A percentile compares a stretch with the other conserved stretches of the same genome.
Evolutionary conservation across 2,797 vertebrate species (phyloP).

Genomic region (Acipenser oxyrinchus): DNA sequence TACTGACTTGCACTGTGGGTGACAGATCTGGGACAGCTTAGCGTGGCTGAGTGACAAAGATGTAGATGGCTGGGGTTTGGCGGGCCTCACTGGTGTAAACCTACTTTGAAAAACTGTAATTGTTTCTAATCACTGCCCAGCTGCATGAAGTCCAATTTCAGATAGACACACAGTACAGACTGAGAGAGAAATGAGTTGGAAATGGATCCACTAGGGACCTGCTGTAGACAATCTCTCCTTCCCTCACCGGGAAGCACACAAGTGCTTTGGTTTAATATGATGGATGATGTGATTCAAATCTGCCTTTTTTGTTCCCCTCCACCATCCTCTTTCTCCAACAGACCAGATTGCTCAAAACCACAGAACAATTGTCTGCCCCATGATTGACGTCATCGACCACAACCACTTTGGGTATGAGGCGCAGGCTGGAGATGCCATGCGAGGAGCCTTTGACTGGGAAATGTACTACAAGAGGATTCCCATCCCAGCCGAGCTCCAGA

Average conservation of each 20-base stretch:
- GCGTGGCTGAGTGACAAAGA: constrained; percentile 50
- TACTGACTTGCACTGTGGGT: constrained; percentile 22
- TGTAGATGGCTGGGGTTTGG: constrained; percentile 46
- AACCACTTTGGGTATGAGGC: constrained; percentile 86
- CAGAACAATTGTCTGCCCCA: constrained; percentile 83
- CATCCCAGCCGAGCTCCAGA: constrained; percentile 75
- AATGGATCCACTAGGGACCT: constrained; percentile 14
- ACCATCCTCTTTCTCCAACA: constrained; percentile 10
- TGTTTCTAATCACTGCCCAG: constrained; percentile 59
- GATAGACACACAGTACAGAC: constrained; percentile 33
- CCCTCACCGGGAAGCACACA: background rate
- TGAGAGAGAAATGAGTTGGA: constrained; percentile 36
- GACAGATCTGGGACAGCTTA: constrained; percentile 66
- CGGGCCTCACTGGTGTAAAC: constrained; percentile 50
- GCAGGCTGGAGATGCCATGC: constrained; percentile 80
- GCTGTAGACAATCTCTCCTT: background rate
- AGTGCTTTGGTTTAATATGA: constrained; percentile 36
- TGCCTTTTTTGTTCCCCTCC: background rate
- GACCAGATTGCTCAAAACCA: constrained; percentile 78
- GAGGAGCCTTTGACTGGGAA: constrained; percentile 86
- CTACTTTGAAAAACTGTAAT: constrained; percentile 58
- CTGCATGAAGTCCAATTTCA: constrained; percentile 38
- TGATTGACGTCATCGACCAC: constrained; percentile 90
- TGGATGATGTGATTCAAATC: constrained; percentile 39
- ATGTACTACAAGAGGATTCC: constrained; percentile 89